Percentiles rank a stretch among this genome's conserved stretches.
Conservation (phyloP, 2,888 invertebrate species). For the Cataglyphis rosenhaueri region DNA sequence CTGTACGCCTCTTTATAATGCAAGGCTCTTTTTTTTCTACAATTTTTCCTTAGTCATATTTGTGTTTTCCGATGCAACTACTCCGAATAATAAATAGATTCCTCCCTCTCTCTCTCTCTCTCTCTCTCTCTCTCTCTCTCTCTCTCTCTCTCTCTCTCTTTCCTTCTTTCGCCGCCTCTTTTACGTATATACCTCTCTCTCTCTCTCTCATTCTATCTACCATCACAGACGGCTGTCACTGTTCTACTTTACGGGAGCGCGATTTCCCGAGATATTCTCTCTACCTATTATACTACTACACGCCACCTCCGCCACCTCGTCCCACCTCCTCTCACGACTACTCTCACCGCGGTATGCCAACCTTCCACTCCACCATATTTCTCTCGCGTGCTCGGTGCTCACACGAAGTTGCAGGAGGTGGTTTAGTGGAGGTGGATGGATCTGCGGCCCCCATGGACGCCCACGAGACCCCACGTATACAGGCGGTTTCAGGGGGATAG, state of each 20-base stretch:
- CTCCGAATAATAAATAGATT: slow-evolving; percentile 42
- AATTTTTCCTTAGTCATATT: slow-evolving; percentile 27
- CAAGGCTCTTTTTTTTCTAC: slow-evolving; percentile 7
- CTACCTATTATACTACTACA: slow-evolving; percentile 72
- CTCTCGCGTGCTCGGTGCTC: slow-evolving; percentile 68
- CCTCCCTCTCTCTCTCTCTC: slow-evolving; percentile 36
- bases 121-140: slow-evolving; percentile 51
- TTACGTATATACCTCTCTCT: slow-evolving; percentile 28
- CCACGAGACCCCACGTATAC: slow-evolving; percentile 70
- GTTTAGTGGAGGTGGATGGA: slow-evolving; percentile 71
- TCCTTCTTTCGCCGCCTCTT: slow-evolving; percentile 47
- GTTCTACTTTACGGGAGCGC: slow-evolving; percentile 76
- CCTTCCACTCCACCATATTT: slow-evolving; percentile 73
- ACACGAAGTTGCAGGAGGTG: slow-evolving; percentile 51
- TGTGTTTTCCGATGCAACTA: slow-evolving; percentile 18
- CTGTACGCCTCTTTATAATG: background rate
- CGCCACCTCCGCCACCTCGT: slow-evolving; percentile 65
- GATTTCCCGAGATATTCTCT: slow-evolving; percentile 75
- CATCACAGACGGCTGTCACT: slow-evolving; percentile 69
- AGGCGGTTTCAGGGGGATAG: slow-evolving; percentile 59
- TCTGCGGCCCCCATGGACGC: slow-evolving; percentile 77
- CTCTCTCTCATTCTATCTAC: slow-evolving; percentile 54
- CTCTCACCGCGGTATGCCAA: slow-evolving; percentile 68
- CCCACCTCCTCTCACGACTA: slow-evolving; percentile 44
- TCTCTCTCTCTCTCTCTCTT: slow-evolving; percentile 32